Base-by-base conservation (phyloP, 1,140 invertebrate genomes). In the Leptopilina boulardi region DNA sequence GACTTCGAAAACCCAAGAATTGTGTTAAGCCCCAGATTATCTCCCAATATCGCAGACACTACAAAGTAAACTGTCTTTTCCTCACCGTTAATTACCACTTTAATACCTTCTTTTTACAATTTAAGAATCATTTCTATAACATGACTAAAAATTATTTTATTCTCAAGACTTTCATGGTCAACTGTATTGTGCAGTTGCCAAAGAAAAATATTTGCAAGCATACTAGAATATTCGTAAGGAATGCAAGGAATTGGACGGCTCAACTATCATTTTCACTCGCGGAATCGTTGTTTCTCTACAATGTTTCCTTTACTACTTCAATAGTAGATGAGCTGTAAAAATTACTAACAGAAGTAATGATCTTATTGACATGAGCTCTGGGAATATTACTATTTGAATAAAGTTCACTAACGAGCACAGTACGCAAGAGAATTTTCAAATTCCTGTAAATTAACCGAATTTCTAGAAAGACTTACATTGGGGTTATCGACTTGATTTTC, bases 21-120 rank as follows among this genome's bases (percentile, higher is more conserved):
- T 70, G 72, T 26, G 15, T 83, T 77, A n/a, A 76, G 15, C 11
- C 70, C 78, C 47, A 80, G 76, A 76, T 82, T 82, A 73, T 82
- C 78, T 26, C 78, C 77, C 23, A 79, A 75, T 30, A 83, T 38
- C 15, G 44, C 80, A 74, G 79, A 72, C 34, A 81, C 21, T 30
- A 80, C 78, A 81, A 83, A 85, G 79, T 80, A 75, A 54, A 83
- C 34, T 59, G 1, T 59, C 26, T 73, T 51, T n/a, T 15, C 18
- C 72, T 73, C 3, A 71, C 51, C 70, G n/a, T 76, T 66, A 19
- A 84, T 30, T 34, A 26, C 0, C 66, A 81, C 51, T n/a, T 15
- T 30, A 54, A 82, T 81, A 34, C 80, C 81, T n/a, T 78, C 26
- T 19, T 21, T 54, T n/a, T 44, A 51, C 18, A 84, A 73, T 59